Evolutionary conservation across 1,140 invertebrate genomes (phyloP).

Genomic region (Ladona fulva): DNA sequence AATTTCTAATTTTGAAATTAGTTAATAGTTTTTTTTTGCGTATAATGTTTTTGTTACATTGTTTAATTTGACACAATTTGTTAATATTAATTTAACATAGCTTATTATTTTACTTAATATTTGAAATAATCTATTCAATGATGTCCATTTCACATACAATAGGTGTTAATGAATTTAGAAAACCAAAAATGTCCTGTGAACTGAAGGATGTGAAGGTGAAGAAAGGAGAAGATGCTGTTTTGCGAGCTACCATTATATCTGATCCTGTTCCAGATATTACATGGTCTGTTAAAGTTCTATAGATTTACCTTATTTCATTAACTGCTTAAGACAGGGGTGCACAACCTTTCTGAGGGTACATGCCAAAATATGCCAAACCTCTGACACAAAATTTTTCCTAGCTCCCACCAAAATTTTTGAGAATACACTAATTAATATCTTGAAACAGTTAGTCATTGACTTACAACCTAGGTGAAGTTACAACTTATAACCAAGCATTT

Average conservation of each 20-base stretch:
- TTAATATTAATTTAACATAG: constrained; percentile 12
- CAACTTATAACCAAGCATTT: no score
- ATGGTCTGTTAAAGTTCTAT: constrained; percentile 38
- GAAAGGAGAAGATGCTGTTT: constrained; percentile 59
- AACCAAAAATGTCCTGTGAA: constrained; percentile 61
- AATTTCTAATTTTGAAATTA: neutral
- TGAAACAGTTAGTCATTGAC: no score
- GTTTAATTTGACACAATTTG: neutral
- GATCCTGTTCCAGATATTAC: constrained; percentile 59
- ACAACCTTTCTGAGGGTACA: no score
- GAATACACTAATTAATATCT: no score
- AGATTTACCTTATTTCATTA: no score
- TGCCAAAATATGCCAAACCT: no score
- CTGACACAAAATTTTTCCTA: no score
- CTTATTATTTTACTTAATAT: neutral
- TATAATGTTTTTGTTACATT: no score
- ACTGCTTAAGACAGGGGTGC: no score
- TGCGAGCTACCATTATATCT: constrained; percentile 67
- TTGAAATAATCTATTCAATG: neutral
- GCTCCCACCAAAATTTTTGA: no score
- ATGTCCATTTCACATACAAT: neutral
- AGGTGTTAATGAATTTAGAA: constrained; percentile 55
- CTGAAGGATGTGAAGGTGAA: constrained; percentile 56
- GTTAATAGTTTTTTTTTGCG: no score
- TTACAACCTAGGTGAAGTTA: no score